Base-by-base conservation (phyloP, 1,140 invertebrate genomes). In the Helicoverpa zea region DNA sequence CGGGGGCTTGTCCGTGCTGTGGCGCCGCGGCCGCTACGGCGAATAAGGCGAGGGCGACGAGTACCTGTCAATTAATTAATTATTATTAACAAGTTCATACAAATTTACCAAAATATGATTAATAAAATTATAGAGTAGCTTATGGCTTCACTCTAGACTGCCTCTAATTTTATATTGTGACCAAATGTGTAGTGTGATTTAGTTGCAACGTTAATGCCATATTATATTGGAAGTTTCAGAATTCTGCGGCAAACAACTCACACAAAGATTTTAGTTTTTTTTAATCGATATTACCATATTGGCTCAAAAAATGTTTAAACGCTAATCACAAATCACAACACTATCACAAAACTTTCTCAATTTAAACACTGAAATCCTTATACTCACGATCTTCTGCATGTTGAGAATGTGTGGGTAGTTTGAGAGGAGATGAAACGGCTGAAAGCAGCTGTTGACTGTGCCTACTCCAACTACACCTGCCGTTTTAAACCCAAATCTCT, bases 381-480 rank as follows among this genome's bases (percentile, higher is more conserved):
- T 64, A 94, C 93, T 93, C 81, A 94, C 93, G 83, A 90, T 84
- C 88, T 92, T 92, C 80, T 93, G 88, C 93, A 94, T 93, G 84
- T 86, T 91, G 83, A 76, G 61, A 68, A 30, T 80, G 68, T 56
- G 63, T 82, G 61, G 74, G 49, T 79, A 80, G 66, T 83, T 83
- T 85, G 82, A 81, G 77, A 79, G 82, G 80, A 84, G 72, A 29
- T 70, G 81, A 83, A 86, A 78, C 76, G 82, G 75, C 83, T 88
- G 86, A 52, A 83, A 79, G 82, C 89, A 84, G 83, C 75, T 83
- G 87, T 80, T 84, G 87, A 90, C 87, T 94, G 91, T 94, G 86
- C 83, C 56, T 47, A 63, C 63, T 3, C 47, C 56, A 18, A 16
- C 23, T n/a, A 12, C 63, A 82, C 51, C 63, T 75, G 78, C 82